A percentile compares a stretch with the other conserved stretches of the same genome.
Conservation (phyloP, 2,888 invertebrate species). For the Eristalis arbustorum region DNA sequence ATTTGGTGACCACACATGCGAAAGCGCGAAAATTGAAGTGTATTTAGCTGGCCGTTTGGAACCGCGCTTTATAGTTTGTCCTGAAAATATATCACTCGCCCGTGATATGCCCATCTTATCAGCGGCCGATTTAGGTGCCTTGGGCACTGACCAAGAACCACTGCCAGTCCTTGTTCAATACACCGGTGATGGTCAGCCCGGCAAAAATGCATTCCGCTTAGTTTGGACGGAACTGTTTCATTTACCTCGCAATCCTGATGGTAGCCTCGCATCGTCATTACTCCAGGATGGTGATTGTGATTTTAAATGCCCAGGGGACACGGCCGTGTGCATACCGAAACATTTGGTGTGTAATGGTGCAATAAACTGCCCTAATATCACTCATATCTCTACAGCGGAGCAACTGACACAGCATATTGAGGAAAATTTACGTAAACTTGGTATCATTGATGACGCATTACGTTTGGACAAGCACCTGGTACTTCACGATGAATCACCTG, state of each 20-base stretch:
- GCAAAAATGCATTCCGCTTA: slow-evolving; percentile 91
- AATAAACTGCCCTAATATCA: slow-evolving; percentile 90
- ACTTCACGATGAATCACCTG: slow-evolving; percentile 88
- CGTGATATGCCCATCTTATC: slow-evolving; percentile 90
- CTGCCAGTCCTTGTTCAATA: slow-evolving; percentile 87
- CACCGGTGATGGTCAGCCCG: slow-evolving; percentile 88
- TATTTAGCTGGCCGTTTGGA: slow-evolving; percentile 87
- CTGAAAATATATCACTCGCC: slow-evolving; percentile 91
- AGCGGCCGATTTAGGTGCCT: slow-evolving; percentile 87
- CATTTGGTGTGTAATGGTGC: slow-evolving; percentile 93
- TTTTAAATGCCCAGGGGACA: slow-evolving; percentile 92
- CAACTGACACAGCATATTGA: slow-evolving; percentile 83
- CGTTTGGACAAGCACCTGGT: slow-evolving; percentile 81
- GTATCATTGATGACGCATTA: slow-evolving; percentile 81
- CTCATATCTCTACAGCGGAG: slow-evolving; percentile 79
- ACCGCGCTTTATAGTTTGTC: slow-evolving; percentile 90
- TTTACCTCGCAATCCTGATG: slow-evolving; percentile 91
- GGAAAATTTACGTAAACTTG: slow-evolving; percentile 83
- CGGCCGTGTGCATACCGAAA: slow-evolving; percentile 90
- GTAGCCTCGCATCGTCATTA: slow-evolving; percentile 88
- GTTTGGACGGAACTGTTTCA: slow-evolving; percentile 95
- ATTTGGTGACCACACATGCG: slow-evolving; percentile 91
- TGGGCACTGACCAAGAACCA: slow-evolving; percentile 83
- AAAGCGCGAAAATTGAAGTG: slow-evolving; percentile 92
- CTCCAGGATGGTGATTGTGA: slow-evolving; percentile 88